A percentile compares a stretch with the other conserved stretches of the same genome.
These are phyloP conservation scores for Rhaphigaster nebulosa DNA, from an alignment of 2,888 invertebrate species.

Conservation along the genomic window DNA sequence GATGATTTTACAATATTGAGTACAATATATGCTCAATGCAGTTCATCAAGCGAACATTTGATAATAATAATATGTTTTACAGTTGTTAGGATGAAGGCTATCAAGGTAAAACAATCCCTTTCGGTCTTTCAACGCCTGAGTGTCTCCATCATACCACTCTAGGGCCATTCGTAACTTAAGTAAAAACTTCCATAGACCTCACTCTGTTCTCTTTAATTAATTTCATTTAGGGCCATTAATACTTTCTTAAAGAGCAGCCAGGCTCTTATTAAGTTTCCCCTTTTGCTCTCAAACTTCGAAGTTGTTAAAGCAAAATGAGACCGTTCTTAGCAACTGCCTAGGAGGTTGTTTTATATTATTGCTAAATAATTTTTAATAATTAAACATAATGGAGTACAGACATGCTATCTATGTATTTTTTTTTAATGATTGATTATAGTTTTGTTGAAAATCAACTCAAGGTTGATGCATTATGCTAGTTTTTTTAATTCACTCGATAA, in stretches of 20 bases:
- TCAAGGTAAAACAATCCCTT: neutral
- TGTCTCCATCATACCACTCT: neutral
- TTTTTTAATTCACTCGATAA: neutral
- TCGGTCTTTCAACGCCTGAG: neutral
- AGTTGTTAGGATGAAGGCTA: neutral
- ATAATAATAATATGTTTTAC: neutral
- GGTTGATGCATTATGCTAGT: neutral
- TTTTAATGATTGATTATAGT: too few species aligned
- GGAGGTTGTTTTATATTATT: neutral
- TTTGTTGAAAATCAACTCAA: too few species aligned
- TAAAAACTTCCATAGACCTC: neutral
- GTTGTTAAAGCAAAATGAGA: constrained; percentile 24
- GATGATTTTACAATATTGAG: too few species aligned
- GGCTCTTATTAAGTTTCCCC: neutral
- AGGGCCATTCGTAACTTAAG: constrained; percentile 6
- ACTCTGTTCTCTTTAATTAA: constrained; percentile 26
- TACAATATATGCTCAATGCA: too few species aligned
- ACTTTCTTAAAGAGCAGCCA: constrained; percentile 17
- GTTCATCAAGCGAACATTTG: too few species aligned
- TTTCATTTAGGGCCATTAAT: constrained; percentile 12
- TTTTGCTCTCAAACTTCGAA: constrained; percentile 4
- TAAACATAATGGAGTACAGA: neutral
- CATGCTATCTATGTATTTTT: too few species aligned
- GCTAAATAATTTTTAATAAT: neutral
- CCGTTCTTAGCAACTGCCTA: neutral